A percentile compares a stretch with the other conserved stretches of the same genome.
phyloP scores from a whole-genome alignment of 2,888 invertebrate genomes.

The Caenorhabditis drosophilae region DNA sequence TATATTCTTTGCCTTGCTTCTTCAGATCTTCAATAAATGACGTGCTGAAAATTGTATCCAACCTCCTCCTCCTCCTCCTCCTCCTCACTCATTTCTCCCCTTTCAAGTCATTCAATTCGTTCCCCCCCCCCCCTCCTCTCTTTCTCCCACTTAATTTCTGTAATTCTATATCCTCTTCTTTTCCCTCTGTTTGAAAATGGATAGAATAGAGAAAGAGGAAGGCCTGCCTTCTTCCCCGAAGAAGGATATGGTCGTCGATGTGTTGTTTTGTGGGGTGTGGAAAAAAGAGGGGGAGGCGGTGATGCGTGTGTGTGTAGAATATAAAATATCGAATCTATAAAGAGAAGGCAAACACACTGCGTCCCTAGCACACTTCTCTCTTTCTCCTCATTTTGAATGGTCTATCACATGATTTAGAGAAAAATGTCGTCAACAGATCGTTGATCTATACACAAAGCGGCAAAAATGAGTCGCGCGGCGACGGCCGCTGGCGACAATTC shows the following conservation, averaged over 20 bases:
- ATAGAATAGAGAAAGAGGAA: too few species aligned
- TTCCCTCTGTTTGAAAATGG: not conserved
- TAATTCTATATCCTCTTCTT: not conserved
- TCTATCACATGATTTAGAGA: not conserved
- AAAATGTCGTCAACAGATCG: conserved; percentile 33
- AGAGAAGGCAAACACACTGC: conserved; percentile 22
- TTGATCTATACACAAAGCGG: conserved; percentile 14
- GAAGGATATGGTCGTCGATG: not conserved
- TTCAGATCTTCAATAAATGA: too few species aligned
- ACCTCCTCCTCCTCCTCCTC: too few species aligned
- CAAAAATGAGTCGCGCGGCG: too few species aligned
- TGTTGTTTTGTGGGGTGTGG: not conserved
- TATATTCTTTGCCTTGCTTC: too few species aligned
- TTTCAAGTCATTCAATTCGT: too few species aligned
- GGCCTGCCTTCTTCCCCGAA: too few species aligned
- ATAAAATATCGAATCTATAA: conserved; percentile 40
- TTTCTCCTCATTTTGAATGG: not conserved
- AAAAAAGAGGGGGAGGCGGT: too few species aligned
- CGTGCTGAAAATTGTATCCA: too few species aligned
- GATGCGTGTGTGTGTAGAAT: conserved; percentile 37
- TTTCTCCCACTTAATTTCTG: not conserved
- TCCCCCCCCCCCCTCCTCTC: too few species aligned
- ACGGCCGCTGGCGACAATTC: too few species aligned
- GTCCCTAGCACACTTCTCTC: not conserved
- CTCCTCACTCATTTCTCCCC: too few species aligned